phyloP scores from a whole-genome alignment of 2,888 invertebrate genomes.

The Chrysolina americana region DNA sequence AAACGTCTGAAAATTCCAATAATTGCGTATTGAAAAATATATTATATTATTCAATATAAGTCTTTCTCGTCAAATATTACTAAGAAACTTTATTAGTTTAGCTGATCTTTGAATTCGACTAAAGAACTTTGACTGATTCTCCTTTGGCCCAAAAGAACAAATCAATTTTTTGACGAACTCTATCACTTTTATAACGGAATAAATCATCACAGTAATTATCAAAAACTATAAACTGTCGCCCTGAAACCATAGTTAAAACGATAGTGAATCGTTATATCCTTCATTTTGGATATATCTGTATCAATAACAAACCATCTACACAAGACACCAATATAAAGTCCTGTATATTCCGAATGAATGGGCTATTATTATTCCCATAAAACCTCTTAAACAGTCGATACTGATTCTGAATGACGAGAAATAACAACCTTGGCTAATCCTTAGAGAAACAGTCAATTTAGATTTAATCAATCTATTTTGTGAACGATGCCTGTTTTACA shows the following conservation, averaged over 20 bases:
- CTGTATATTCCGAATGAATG: constrained; percentile 5
- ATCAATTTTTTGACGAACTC: too few relatives aligned
- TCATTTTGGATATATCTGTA: not conserved
- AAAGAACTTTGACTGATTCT: too few relatives aligned
- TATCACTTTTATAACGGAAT: too few relatives aligned
- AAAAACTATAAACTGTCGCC: not conserved
- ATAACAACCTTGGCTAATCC: constrained; percentile 21
- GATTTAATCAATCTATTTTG: constrained; percentile 27
- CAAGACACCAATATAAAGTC: not conserved
- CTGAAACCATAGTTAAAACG: constrained; percentile 2
- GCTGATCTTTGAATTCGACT: too few relatives aligned
- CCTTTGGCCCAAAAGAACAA: too few relatives aligned
- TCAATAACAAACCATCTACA: not conserved
- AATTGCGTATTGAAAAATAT: too few relatives aligned
- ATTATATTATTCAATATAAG: too few relatives aligned
- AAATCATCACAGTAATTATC: not conserved
- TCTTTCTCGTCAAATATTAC: too few relatives aligned
- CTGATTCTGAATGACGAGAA: constrained; percentile 9
- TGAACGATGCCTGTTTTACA: constrained; percentile 21
- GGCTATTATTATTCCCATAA: constrained; percentile 21
- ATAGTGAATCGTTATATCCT: not conserved
- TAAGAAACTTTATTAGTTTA: too few relatives aligned
- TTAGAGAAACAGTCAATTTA: constrained; percentile 15
- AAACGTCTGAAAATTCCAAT: too few relatives aligned
- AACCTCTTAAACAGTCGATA: constrained; percentile 10